Base-by-base conservation (phyloP, 2,113 vertebrate species). In the Chaetodon auriga region DNA sequence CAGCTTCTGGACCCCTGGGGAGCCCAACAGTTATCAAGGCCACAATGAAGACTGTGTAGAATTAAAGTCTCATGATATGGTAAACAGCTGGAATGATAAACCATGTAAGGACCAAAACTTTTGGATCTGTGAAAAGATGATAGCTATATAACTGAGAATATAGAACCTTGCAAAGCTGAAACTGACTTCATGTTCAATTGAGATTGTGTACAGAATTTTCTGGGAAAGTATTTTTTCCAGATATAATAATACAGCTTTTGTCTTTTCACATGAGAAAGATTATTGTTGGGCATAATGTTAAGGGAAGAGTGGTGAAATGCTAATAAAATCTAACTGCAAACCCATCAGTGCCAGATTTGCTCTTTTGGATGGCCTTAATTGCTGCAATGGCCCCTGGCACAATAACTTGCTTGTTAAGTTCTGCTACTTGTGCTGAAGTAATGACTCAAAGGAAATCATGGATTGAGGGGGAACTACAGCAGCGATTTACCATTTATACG, bases 51-150 rank as follows among this genome's bases (percentile, higher is more conserved):
- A 58, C 6, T 78, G 75, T 68, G 75, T 49, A 18, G 60, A 72
- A 38, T 25, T 62, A n/a, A 54, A 0, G 23, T 43, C 13, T 9
- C 5, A 15, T 30, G 55, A 61, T 14, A 0, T 0, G 0, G 48
- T 38, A 35, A 38, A 72, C 78, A 80, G 6, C 61, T 80, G 68
- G 78, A 80, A 80, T 72, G 60, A 80, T 35, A 5, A 2, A 43
- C 5, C 3, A 15, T 80, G 78, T 64, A 2, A 5, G 13, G 5
- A 36, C 2, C 23, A 30, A 64, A 55, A 30, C 13, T 66, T 66
- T 51, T 73, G 79, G 70, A 81, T 81, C 62, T 81, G 69, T 81
- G 79, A 74, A 73, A 73, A 64, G 25, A 64, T 5, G 7, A 15
- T 77, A n/a, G 19, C 51, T 46, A 5, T 16, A 46, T 76, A 65